Conservation (phyloP, 2,113 vertebrate genomes). For the Catharus bicknelli region DNA sequence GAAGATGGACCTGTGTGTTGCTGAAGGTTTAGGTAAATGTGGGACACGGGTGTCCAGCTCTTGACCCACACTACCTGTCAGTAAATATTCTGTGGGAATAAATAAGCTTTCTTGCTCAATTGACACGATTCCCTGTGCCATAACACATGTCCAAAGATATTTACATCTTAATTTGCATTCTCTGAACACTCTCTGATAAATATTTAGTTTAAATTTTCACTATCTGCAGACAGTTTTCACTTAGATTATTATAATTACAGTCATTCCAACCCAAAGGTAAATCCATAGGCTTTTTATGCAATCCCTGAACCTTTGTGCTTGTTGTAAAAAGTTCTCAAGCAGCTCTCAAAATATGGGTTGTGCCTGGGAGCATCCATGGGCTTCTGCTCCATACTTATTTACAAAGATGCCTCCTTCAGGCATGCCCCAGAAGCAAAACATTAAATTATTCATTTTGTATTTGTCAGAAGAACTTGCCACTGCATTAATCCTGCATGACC, state of each 20-base stretch:
- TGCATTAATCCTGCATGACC: background rate
- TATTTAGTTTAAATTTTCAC: background rate
- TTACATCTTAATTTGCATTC: background rate
- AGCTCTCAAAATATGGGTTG: background rate
- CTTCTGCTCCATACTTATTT: background rate
- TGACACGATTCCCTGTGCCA: background rate
- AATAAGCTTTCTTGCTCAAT: background rate
- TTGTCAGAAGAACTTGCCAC: background rate
- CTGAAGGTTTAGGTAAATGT: background rate
- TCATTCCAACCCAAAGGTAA: background rate
- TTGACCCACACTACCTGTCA: background rate
- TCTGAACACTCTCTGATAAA: background rate
- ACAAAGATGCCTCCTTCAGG: background rate
- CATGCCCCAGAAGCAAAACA: background rate
- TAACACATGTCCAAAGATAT: background rate
- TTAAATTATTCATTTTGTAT: background rate
- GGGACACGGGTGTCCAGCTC: background rate
- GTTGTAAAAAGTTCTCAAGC: background rate
- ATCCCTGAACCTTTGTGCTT: background rate
- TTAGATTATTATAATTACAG: background rate
- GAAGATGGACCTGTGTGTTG: background rate
- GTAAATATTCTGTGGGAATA: background rate
- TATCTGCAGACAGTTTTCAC: background rate
- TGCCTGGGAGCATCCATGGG: background rate
- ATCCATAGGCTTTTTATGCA: background rate